A percentile compares a stretch with the other conserved stretches of the same genome.
Evolutionary conservation across 2,888 invertebrate species (phyloP).

Genomic region (Microchrysa polita): DNA sequence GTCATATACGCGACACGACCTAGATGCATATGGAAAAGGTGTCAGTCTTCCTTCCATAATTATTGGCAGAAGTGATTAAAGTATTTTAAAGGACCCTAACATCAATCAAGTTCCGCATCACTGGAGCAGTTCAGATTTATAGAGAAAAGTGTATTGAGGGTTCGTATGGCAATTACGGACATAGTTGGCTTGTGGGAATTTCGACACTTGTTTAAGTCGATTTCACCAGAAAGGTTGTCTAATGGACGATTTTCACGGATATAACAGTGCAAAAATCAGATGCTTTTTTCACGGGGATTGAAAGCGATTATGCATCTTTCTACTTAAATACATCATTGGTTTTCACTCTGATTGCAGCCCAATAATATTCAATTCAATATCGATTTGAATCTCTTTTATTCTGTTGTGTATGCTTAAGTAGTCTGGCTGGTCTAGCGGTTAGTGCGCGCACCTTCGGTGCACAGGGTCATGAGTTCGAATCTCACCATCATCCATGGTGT

Average conservation of each 20-base stretch:
- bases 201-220: slow-evolving; percentile 5
- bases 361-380: too few species aligned
- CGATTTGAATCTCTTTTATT: too few species aligned
- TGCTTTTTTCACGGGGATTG: background rate
- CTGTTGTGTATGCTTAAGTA: too few species aligned
- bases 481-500: too few species aligned
- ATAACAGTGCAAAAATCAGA: background rate
- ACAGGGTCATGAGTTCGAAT: too few species aligned
- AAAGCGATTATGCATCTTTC: background rate
- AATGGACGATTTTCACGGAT: background rate
- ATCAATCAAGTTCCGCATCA: slow-evolving; percentile 20
- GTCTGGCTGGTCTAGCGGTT: too few species aligned
- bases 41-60: too few species aligned
- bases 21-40: background rate
- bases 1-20: background rate
- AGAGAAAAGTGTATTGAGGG: background rate
- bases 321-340: too few species aligned
- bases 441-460: too few species aligned
- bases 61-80: slow-evolving; percentile 33
- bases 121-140: background rate
- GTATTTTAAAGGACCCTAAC: slow-evolving; percentile 32
- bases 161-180: background rate
- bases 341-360: too few species aligned
- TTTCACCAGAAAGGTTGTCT: background rate
- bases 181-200: slow-evolving; percentile 1